These are phyloP conservation scores for Temnothorax unifasciatus DNA, from an alignment of 2,888 invertebrate species.

Conservation along the genomic window DNA sequence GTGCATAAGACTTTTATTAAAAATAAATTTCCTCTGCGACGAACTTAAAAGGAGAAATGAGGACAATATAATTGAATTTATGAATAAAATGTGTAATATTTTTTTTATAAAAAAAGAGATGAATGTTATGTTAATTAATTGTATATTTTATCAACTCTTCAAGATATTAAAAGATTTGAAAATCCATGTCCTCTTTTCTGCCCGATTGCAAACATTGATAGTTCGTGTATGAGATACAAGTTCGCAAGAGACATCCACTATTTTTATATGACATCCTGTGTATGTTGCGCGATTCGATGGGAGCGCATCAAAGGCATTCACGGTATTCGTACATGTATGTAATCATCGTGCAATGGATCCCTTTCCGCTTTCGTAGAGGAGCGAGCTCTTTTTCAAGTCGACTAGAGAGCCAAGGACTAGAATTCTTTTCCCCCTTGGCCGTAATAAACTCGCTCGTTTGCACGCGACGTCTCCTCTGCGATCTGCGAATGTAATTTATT, in stretches of 20 bases:
- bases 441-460: conserved; percentile 64
- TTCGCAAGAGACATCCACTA: neutral
- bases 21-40: neutral
- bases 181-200: neutral
- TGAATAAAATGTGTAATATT: neutral
- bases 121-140: neutral
- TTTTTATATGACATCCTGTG: neutral
- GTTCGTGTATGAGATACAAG: neutral
- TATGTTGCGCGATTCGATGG: neutral
- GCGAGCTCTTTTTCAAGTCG: neutral
- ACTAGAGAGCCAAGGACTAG: conserved; percentile 21
- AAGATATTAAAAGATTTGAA: neutral
- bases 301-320: neutral
- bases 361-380: conserved; percentile 16
- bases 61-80: neutral
- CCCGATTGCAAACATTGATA: no score
- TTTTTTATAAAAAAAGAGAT: neutral
- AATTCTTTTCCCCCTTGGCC: conserved; percentile 65
- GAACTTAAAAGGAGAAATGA: neutral
- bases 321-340: conserved; percentile 40
- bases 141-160: neutral
- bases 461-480: conserved; percentile 63
- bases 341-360: conserved; percentile 31
- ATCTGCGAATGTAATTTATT: conserved; percentile 59
- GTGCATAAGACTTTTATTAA: neutral